Evolutionary conservation across 2,888 invertebrate species (phyloP), one percentile per base, ranked within the genome.

Genomic region (Gasteruption jaculator): DNA sequence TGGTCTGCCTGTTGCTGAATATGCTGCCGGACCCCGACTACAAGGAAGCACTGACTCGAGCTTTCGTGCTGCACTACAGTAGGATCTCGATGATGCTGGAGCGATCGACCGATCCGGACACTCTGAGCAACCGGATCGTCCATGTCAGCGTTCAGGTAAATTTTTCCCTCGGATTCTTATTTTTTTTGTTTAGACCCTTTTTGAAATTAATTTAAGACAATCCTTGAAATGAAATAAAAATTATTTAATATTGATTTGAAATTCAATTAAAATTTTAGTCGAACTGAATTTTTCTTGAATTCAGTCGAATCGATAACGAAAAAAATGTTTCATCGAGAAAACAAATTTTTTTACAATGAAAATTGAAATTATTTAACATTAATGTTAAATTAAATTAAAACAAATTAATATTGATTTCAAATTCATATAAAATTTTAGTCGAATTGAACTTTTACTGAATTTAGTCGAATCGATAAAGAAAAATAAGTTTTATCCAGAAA

Each of bases 51-150:
- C 81, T 97, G 49, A 93, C 94, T 0, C 80, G 89, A 49, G 91
- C 94, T 5, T 96, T 97, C 74, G 94, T 96, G 48, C 80, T 92
- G 73, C 96, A 96, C 76, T 97, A 97, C 74, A 91, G 91, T 52
- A 82, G 94, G 59, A 93, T 95, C 58, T 91, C 94, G 12, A 83
- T 88, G 58, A 91, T 95, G 70, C 76, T 97, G 46, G 90, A 91
- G 63, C 80, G 82, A 60, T 87, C 90, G 0, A 76, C 77, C 8
- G 91, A 92, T 76, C 89, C 91, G 1, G 93, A 94, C 68, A 91
- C 89, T 4, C 75, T 96, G 3, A 92, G 93, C 60, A 95, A 95
- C 75, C 81, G 95, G 33, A 93, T 97, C 1, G 95, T 97, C 1
- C 97, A 97, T 73, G 94, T 97, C 73, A 93, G 92, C 59, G 97